Conservation (phyloP, 2,113 vertebrate genomes). For the Lontra canadensis region DNA sequence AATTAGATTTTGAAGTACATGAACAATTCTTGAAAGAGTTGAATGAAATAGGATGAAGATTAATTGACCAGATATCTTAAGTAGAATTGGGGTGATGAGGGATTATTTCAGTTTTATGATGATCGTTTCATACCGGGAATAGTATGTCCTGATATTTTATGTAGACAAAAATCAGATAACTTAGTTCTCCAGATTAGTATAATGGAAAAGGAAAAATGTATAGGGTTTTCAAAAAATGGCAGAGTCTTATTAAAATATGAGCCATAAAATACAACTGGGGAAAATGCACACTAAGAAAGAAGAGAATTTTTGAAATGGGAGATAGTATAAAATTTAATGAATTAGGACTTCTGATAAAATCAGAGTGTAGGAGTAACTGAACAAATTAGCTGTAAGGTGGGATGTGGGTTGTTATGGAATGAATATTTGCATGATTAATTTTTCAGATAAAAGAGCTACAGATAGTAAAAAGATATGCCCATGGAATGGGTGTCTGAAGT, state of each 20-base stretch:
- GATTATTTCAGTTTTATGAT: constrained; percentile 24
- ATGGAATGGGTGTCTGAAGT: neutral
- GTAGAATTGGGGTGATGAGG: neutral
- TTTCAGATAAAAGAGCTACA: neutral
- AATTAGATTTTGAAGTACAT: neutral
- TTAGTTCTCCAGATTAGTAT: neutral
- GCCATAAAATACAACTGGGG: neutral
- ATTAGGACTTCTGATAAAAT: neutral
- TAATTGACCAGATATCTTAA: neutral
- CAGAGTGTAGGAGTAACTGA: neutral
- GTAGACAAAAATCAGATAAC: neutral
- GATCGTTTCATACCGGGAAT: neutral
- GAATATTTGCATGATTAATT: neutral
- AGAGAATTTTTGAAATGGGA: neutral
- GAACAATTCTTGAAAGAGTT: neutral
- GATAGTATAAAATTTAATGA: neutral
- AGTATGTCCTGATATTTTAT: neutral
- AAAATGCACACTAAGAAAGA: neutral
- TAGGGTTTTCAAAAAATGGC: neutral
- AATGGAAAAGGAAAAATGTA: neutral
- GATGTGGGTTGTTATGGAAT: neutral
- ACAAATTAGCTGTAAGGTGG: neutral
- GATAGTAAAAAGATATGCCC: neutral
- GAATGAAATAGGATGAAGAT: neutral
- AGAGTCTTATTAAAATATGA: neutral